Conservation (phyloP, 2,113 vertebrate genomes). For the Mus pahari region DNA sequence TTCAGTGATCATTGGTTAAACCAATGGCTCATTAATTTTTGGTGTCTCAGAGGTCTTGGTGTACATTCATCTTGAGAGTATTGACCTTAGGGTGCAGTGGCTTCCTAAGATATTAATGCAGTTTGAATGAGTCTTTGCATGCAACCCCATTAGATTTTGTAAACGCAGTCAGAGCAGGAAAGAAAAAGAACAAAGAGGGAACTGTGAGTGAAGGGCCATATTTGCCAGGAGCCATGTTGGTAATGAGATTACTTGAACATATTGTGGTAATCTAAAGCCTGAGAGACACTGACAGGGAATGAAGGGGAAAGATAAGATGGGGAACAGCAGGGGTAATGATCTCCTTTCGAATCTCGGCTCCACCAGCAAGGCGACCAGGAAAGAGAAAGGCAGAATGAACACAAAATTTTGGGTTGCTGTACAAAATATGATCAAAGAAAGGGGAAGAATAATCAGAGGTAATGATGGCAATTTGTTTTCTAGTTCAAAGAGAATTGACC, state of each 20-base stretch:
- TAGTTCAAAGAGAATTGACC: constrained; percentile 87
- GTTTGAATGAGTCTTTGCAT: constrained; percentile 44
- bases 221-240: constrained; percentile 54
- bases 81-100: constrained; percentile 68
- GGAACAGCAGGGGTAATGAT: constrained; percentile 68
- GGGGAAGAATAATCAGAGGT: constrained; percentile 83
- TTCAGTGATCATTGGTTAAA: constrained; percentile 56
- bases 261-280: constrained; percentile 61
- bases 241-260: constrained; percentile 73
- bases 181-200: constrained; percentile 66
- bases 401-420: constrained; percentile 69
- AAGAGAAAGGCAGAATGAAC: constrained; percentile 64
- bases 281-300: constrained; percentile 50
- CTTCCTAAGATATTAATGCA: constrained; percentile 68
- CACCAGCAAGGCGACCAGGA: constrained; percentile 57
- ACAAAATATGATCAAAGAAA: constrained; percentile 81
- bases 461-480: constrained; percentile 87
- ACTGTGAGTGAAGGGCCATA: constrained; percentile 54
- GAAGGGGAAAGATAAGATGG: constrained; percentile 61
- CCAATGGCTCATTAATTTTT: constrained; percentile 78
- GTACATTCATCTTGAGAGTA: constrained; percentile 81
- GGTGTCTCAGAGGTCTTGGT: constrained; percentile 72
- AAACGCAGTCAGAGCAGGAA: constrained; percentile 57
- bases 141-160: constrained; percentile 77
- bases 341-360: constrained; percentile 71